Evolutionary conservation across 2,888 invertebrate genomes (phyloP), one percentile per base, ranked within the genome.

Genomic region (Esperia sulphurella): DNA sequence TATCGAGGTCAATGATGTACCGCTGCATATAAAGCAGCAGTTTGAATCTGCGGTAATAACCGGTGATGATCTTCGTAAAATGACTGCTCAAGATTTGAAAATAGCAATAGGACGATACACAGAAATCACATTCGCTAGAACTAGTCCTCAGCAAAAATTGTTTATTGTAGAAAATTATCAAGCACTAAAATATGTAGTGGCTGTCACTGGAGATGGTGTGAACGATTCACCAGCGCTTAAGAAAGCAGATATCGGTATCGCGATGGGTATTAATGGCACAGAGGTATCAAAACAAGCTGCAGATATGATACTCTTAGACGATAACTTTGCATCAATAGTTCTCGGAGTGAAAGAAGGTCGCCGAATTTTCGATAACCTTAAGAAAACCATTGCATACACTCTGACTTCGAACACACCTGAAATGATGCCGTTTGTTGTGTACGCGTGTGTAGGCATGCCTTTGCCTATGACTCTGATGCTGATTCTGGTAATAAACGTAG

Each of bases 191-290:
- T 92, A 94, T 61, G 94, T 96, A 52, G 96, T 96, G 41, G 95
- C 96, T 9, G 96, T 96, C 0, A 96, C 96, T 28, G 97, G 97
- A 8, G 96, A 97, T 68, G 97, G 96, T 37, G 96, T 97, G 0
- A 96, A 96, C 64, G 96, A 96, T 75, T 95, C 96, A 0, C 96
- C 96, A 5, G 96, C 96, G 10, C 81, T 96, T 47, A 96, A 96
- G 70, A 95, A 94, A 77, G 96, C 96, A 10, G 95, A 96, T 59
- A 95, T 95, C 49, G 95, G 95, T 21, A 92, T 95, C 14, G 94
- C 95, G 0, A 95, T 95, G 95, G 95, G 95, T 8, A 95, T 95
- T 46, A 91, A 91, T 13, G 95, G 95, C 0, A 93, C 94, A 3
- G 95, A 95, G 71, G 95, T 93, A 8, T 94, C 94, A 0, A 97